Evolutionary conservation across 2,888 invertebrate species (phyloP).

Genomic region (Cerastoderma edule): DNA sequence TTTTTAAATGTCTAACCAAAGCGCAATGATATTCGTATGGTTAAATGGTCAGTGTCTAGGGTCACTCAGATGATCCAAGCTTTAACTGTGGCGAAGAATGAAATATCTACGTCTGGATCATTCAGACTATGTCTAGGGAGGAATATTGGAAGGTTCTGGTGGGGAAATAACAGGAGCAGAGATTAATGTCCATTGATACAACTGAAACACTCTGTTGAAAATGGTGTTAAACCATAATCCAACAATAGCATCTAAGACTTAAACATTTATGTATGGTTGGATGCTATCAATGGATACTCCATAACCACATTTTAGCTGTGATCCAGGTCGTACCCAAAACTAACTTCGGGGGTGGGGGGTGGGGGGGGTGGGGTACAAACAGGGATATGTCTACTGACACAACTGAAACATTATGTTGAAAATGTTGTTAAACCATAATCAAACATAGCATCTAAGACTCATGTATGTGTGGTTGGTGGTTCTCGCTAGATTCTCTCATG

Average conservation of each 20-base stretch:
- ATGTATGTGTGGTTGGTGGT: not conserved
- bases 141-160: no score
- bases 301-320: no score
- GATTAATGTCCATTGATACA: not conserved
- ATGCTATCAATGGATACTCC: no score
- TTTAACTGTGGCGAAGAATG: no score
- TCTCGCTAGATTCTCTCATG: not conserved
- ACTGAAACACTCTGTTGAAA: not conserved
- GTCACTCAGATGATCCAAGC: no score
- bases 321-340: not conserved
- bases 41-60: no score
- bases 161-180: not conserved
- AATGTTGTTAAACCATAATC: not conserved
- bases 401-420: not conserved
- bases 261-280: not conserved
- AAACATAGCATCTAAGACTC: not conserved
- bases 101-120: no score
- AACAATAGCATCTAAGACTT: not conserved
- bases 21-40: no score
- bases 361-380: not conserved
- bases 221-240: not conserved
- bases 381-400: not conserved
- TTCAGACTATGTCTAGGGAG: no score
- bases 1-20: no score
- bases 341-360: not conserved